Evolutionary conservation across 1,140 invertebrate species (phyloP).

Genomic region (Camponotus floridanus): DNA sequence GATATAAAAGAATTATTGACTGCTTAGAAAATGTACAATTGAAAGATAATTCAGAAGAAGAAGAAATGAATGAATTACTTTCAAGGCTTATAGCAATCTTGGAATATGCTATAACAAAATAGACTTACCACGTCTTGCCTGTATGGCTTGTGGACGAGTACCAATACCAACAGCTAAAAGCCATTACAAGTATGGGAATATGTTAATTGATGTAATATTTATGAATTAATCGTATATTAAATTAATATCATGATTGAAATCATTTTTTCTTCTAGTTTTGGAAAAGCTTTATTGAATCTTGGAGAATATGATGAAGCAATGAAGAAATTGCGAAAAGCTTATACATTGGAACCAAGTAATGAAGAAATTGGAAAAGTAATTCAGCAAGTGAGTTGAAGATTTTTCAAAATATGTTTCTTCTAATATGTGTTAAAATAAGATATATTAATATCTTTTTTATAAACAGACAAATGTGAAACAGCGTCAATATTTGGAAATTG

Average conservation of each 20-base stretch:
- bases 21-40: slow-evolving; percentile 87
- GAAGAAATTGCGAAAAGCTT: slow-evolving; percentile 72
- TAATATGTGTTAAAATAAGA: too few species aligned
- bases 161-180: slow-evolving; percentile 87
- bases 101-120: slow-evolving; percentile 90
- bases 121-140: slow-evolving; percentile 87
- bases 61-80: slow-evolving; percentile 87
- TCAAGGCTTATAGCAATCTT: slow-evolving; percentile 90
- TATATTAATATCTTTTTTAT: neutral
- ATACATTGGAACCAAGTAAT: slow-evolving; percentile 69
- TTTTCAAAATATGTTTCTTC: slow-evolving; percentile 6
- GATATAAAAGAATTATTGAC: slow-evolving; percentile 86
- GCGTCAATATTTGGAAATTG: slow-evolving; percentile 66
- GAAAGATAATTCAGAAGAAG: slow-evolving; percentile 88
- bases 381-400: slow-evolving; percentile 63
- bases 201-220: neutral
- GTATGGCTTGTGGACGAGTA: slow-evolving; percentile 86
- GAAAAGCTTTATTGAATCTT: slow-evolving; percentile 78
- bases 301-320: slow-evolving; percentile 78
- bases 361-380: slow-evolving; percentile 70
- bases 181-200: slow-evolving; percentile 85
- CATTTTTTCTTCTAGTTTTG: slow-evolving; percentile 72
- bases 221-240: neutral
- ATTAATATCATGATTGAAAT: neutral
- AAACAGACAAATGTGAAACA: slow-evolving; percentile 74